A percentile compares a stretch with the other conserved stretches of the same genome.
phyloP scores from a whole-genome alignment of 2,888 invertebrate genomes.

The Deilephila porcellus region DNA sequence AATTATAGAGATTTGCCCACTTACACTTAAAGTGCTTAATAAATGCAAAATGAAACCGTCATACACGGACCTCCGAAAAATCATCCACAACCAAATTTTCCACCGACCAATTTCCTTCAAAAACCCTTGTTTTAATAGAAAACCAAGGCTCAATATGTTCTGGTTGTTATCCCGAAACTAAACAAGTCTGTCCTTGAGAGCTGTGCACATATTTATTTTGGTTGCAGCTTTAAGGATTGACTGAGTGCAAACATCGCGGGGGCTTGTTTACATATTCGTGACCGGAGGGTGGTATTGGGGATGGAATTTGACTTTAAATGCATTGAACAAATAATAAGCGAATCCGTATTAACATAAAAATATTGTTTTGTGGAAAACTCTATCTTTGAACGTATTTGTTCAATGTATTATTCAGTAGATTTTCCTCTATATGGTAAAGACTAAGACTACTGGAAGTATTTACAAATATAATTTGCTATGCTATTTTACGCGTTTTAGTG shows the following conservation, averaged over 20 bases:
- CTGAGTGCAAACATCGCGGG: constrained; percentile 71
- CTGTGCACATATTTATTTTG: constrained; percentile 77
- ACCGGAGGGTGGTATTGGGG: constrained; percentile 25
- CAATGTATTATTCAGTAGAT: too few relatives aligned
- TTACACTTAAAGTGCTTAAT: background rate
- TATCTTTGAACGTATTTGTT: too few relatives aligned
- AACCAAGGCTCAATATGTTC: background rate
- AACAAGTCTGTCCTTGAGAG: constrained; percentile 66
- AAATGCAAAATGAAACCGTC: background rate
- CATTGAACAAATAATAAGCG: background rate
- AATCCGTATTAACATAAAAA: background rate
- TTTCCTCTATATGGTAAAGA: too few relatives aligned
- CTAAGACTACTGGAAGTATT: too few relatives aligned
- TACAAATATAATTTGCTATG: too few relatives aligned
- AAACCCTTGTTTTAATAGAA: background rate
- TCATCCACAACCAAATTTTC: background rate
- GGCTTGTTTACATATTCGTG: constrained; percentile 54
- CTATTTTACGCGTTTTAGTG: too few relatives aligned
- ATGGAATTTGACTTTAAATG: background rate
- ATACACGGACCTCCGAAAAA: background rate
- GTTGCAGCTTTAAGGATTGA: constrained; percentile 66
- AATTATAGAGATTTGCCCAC: background rate
- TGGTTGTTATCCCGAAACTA: constrained; percentile 39
- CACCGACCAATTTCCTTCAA: too few relatives aligned
- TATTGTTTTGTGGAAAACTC: too few relatives aligned